Evolutionary conservation across 2,113 vertebrate genomes (phyloP).

Genomic region (Hypomesus transpacificus): DNA sequence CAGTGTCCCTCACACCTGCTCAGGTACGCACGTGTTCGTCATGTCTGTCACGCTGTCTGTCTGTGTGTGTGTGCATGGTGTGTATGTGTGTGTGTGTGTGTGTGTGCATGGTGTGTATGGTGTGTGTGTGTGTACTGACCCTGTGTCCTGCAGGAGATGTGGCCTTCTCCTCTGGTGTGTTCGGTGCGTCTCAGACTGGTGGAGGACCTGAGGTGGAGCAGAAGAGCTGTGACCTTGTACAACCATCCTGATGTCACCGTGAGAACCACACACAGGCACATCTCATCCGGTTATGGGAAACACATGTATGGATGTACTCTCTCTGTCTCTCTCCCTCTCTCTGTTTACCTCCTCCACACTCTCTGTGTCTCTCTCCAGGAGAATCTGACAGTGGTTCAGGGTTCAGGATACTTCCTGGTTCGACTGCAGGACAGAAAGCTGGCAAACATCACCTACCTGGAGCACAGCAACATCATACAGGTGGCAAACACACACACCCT

Average conservation of each 20-base stretch:
- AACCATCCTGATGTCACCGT: slow-evolving; percentile 70
- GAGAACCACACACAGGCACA: slow-evolving; percentile 17
- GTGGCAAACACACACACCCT: slow-evolving; percentile 34
- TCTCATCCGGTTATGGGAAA: not conserved
- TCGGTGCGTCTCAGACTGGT: slow-evolving; percentile 63
- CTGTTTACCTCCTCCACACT: too few relatives aligned
- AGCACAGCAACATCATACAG: slow-evolving; percentile 58
- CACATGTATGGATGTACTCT: not conserved
- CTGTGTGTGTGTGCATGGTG: too few relatives aligned
- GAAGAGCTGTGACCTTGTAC: slow-evolving; percentile 57
- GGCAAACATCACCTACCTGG: slow-evolving; percentile 52
- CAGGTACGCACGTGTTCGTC: slow-evolving; percentile 22
- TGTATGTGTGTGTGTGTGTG: too few relatives aligned
- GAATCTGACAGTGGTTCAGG: slow-evolving; percentile 62
- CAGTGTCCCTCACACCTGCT: slow-evolving; percentile 60
- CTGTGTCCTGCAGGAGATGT: slow-evolving; percentile 8
- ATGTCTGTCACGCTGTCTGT: too few relatives aligned
- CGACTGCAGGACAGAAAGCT: slow-evolving; percentile 53
- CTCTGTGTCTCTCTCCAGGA: slow-evolving; percentile 45
- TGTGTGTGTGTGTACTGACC: slow-evolving; percentile 26
- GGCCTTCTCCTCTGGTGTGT: not conserved
- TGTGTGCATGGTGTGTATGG: too few relatives aligned
- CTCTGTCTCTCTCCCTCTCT: not conserved
- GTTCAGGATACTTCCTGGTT: slow-evolving; percentile 70
- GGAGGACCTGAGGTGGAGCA: slow-evolving; percentile 59